Percentiles rank a stretch among this genome's conserved stretches.
Evolutionary conservation across 1,140 invertebrate species (phyloP).

Genomic region (Pseudomyrmex sp.): DNA sequence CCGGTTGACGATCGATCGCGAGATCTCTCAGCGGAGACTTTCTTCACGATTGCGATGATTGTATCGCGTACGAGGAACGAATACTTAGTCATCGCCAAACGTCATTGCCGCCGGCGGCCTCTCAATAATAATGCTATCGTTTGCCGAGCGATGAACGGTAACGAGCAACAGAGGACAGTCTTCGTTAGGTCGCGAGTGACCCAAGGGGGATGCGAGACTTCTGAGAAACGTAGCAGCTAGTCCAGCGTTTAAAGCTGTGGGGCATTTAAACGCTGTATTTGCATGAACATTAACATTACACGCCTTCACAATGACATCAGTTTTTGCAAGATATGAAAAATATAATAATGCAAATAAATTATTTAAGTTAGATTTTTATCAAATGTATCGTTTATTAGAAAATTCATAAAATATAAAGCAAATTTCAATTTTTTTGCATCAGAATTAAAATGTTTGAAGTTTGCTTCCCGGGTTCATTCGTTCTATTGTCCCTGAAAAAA

Average conservation of each 20-base stretch:
- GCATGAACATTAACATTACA: not conserved
- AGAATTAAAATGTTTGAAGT: too few species aligned
- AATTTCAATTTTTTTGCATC: too few species aligned
- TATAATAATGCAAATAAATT: not conserved
- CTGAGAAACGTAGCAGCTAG: not conserved
- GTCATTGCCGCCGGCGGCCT: conserved; percentile 25
- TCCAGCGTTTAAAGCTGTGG: not conserved
- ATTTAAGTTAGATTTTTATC: not conserved
- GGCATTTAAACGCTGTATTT: not conserved
- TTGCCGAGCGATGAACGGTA: conserved; percentile 15
- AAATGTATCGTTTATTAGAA: too few species aligned
- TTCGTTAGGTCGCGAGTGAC: conserved; percentile 19
- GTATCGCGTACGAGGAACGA: conserved; percentile 8
- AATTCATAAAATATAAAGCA: too few species aligned
- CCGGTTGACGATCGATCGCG: conserved; percentile 32
- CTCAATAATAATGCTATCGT: conserved; percentile 30
- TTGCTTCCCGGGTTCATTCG: not conserved
- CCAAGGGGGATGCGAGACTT: not conserved
- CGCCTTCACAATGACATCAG: too few species aligned
- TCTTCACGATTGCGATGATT: not conserved
- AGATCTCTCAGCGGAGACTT: conserved; percentile 10
- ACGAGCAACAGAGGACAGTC: conserved; percentile 15
- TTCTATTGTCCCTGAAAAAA: not conserved
- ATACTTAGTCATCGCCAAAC: conserved; percentile 36
- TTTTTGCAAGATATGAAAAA: not conserved